These are phyloP conservation scores for Engystomops pustulosus DNA, from an alignment of 2,113 vertebrate species.

Conservation along the genomic window DNA sequence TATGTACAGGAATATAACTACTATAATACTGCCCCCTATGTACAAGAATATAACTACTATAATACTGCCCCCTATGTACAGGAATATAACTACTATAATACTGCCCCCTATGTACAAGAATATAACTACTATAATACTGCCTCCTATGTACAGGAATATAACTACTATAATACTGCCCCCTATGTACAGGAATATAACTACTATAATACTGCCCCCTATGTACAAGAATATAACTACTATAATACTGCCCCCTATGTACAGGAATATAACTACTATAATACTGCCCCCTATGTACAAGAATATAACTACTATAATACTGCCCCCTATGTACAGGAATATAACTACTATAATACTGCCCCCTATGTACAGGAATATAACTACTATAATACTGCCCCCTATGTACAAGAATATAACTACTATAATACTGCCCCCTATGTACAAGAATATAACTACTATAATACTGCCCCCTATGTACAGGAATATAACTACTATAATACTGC, in stretches of 20 bases:
- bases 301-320: background rate
- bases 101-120: no score
- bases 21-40: no score
- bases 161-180: background rate
- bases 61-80: no score
- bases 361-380: background rate
- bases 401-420: background rate
- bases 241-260: background rate
- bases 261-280: constrained; percentile 8
- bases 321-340: background rate
- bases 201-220: background rate
- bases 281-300: background rate
- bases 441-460: background rate
- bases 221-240: background rate
- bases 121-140: no score
- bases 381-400: background rate
- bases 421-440: background rate
- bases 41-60: no score
- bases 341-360: background rate
- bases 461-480: background rate
- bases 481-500: constrained; percentile 4
- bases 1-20: no score
- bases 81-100: no score
- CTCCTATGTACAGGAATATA: no score
- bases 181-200: background rate